These are phyloP conservation scores for Mactromeris polynyma DNA, from an alignment of 2,888 invertebrate genomes.

Conservation along the genomic window DNA sequence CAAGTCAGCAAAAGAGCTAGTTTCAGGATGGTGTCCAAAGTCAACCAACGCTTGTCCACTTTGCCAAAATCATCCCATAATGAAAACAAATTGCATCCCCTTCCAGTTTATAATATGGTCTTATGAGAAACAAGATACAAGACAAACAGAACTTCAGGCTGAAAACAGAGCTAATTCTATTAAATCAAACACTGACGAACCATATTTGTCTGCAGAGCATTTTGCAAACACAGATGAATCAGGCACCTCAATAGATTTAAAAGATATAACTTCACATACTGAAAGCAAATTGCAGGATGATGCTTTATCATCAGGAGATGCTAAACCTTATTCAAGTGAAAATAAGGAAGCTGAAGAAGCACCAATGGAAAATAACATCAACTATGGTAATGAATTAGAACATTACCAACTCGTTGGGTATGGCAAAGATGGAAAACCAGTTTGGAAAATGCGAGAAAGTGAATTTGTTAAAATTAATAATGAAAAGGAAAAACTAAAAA, in stretches of 20 bases:
- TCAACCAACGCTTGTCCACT: conserved; percentile 44
- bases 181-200: background rate
- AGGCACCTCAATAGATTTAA: background rate
- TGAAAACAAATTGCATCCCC: conserved; percentile 49
- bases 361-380: background rate
- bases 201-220: background rate
- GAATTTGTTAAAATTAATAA: background rate
- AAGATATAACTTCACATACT: background rate
- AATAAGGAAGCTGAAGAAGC: background rate
- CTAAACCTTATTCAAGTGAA: background rate
- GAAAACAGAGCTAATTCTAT: background rate
- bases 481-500: background rate
- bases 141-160: background rate
- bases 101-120: conserved; percentile 52
- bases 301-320: background rate
- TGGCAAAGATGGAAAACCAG: conserved; percentile 40
- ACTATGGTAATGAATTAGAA: background rate
- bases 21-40: conserved; percentile 52
- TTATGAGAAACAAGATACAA: background rate
- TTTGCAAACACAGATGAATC: background rate
- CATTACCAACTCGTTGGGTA: conserved; percentile 27
- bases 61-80: conserved; percentile 43
- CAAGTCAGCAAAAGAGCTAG: conserved; percentile 19
- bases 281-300: background rate
- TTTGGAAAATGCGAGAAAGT: conserved; percentile 2